Conservation (phyloP, 2,888 invertebrate genomes). For the Lissonota sp. region DNA sequence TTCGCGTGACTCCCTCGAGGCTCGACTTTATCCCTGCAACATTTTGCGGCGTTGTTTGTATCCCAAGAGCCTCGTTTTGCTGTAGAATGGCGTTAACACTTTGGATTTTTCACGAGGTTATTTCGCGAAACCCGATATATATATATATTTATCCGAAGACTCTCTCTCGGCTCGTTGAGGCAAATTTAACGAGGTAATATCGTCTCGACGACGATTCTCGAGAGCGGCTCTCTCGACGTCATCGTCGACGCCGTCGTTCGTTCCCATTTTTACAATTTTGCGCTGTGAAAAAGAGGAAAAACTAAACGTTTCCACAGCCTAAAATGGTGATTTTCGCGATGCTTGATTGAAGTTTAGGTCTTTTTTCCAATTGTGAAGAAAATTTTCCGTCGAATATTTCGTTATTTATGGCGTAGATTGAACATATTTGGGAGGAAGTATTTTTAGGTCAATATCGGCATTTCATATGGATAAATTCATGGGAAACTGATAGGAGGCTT, state of each 20-base stretch:
- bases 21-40: constrained; percentile 37
- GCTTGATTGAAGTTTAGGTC: constrained; percentile 6
- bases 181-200: constrained; percentile 57
- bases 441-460: constrained; percentile 15
- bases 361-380: neutral
- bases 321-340: too few species aligned
- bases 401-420: neutral
- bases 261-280: neutral
- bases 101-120: constrained; percentile 51
- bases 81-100: constrained; percentile 48
- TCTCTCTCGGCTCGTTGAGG: constrained; percentile 45
- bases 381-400: too few species aligned
- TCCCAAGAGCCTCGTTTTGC: constrained; percentile 55
- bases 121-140: neutral
- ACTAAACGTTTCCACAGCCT: too few species aligned
- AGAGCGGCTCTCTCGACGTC: neutral
- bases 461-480: constrained; percentile 42
- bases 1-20: constrained; percentile 13
- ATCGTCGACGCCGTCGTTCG: neutral
- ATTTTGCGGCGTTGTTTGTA: constrained; percentile 37
- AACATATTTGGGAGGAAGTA: neutral
- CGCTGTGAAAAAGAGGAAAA: neutral
- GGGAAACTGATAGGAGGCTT: constrained; percentile 12
- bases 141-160: constrained; percentile 34
- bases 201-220: neutral